Conservation (phyloP, 2,797 vertebrate species). For the Botia kubotai region DNA sequence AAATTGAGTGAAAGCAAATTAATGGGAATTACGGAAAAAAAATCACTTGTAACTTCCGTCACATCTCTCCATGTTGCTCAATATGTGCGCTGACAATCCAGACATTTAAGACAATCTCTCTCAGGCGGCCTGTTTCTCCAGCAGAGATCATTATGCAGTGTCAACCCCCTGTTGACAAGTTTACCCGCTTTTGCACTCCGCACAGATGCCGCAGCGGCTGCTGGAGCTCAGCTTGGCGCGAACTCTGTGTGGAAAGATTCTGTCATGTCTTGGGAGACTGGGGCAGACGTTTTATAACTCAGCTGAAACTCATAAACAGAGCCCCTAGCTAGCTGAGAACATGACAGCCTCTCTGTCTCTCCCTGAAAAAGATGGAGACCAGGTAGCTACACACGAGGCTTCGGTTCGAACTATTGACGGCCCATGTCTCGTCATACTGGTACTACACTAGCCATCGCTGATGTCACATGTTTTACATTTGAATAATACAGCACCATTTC, state of each 20-base stretch:
- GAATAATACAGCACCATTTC: background rate
- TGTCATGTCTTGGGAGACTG: constrained; percentile 45
- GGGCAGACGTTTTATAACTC: constrained; percentile 37
- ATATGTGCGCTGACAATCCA: constrained; percentile 72
- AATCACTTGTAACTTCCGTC: constrained; percentile 87
- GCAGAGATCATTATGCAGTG: constrained; percentile 80
- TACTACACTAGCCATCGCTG: constrained; percentile 26
- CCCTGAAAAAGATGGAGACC: constrained; percentile 23
- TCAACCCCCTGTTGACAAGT: constrained; percentile 72
- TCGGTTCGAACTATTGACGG: constrained; percentile 10
- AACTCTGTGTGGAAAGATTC: constrained; percentile 49
- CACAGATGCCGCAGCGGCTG: constrained; percentile 48
- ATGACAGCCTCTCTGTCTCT: constrained; percentile 31
- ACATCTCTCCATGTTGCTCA: constrained; percentile 72
- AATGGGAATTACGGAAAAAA: constrained; percentile 71
- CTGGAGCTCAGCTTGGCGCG: constrained; percentile 44
- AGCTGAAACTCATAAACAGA: constrained; percentile 59
- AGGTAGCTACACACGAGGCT: constrained; percentile 10
- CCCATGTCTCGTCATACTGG: background rate
- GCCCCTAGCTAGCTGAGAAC: constrained; percentile 34
- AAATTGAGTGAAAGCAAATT: constrained; percentile 23
- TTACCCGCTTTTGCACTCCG: constrained; percentile 51
- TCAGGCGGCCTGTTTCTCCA: constrained; percentile 72
- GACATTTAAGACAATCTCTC: constrained; percentile 76
- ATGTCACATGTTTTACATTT: constrained; percentile 18